Conservation (phyloP, 2,113 vertebrate genomes). For the Thalassarche chlororhynchos region DNA sequence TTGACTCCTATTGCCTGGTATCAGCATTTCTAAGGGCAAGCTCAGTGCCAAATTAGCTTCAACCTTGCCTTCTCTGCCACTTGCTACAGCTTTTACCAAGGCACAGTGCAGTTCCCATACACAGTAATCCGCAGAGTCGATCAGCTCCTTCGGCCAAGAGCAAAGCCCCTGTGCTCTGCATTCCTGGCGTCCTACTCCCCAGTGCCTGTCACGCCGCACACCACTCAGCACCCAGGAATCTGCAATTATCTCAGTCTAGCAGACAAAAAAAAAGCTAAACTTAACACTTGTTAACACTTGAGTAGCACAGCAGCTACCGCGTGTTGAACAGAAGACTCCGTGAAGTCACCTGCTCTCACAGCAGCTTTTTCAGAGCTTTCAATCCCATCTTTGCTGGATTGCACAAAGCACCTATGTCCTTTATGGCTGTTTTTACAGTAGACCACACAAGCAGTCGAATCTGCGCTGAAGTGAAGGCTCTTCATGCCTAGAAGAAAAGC, state of each 20-base stretch:
- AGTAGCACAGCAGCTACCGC: background rate
- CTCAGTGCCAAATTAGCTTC: background rate
- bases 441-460: background rate
- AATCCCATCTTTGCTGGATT: background rate
- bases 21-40: background rate
- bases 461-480: background rate
- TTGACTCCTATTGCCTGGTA: background rate
- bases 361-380: background rate
- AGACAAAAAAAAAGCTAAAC: conserved; percentile 4
- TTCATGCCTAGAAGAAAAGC: background rate
- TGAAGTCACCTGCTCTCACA: background rate
- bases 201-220: background rate
- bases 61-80: background rate
- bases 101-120: background rate
- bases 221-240: conserved; percentile 66
- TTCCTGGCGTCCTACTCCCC: conserved; percentile 29
- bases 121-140: background rate
- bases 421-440: background rate
- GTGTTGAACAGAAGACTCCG: background rate
- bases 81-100: background rate
- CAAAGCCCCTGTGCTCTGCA: conserved; percentile 30
- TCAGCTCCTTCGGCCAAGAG: background rate
- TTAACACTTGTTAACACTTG: conserved; percentile 10
- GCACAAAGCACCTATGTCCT: background rate
- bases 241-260: conserved; percentile 55